phyloP scores from a whole-genome alignment of 2,113 vertebrate genomes.

The Ifrita kowaldi region DNA sequence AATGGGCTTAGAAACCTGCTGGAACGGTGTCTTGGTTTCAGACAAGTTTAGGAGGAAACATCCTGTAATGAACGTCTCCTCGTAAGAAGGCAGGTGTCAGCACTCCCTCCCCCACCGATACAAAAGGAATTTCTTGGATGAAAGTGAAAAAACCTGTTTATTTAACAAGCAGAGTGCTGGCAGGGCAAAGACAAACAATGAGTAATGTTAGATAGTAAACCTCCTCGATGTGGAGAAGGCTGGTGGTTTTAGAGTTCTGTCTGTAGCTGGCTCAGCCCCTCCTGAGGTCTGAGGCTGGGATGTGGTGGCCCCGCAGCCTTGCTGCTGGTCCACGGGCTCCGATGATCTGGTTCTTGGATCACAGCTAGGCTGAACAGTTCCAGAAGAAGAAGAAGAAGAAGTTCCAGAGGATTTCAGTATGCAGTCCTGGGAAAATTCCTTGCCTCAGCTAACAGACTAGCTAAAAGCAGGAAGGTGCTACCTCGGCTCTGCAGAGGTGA shows the following conservation, averaged over 20 bases:
- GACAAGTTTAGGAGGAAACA: not conserved
- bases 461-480: not conserved
- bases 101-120: not conserved
- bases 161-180: not conserved
- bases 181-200: not conserved
- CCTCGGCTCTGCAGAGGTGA: not conserved
- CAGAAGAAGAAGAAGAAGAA: not conserved
- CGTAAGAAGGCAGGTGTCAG: not conserved
- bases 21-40: not conserved
- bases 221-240: not conserved
- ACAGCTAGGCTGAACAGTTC: not conserved
- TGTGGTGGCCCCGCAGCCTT: accelerated
- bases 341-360: not conserved
- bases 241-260: not conserved
- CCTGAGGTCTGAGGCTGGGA: not conserved
- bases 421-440: not conserved
- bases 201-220: not conserved
- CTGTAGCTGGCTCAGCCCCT: not conserved
- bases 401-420: not conserved
- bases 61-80: not conserved
- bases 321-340: not conserved
- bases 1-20: not conserved
- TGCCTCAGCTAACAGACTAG: not conserved
- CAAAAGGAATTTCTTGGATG: not conserved
- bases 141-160: not conserved